Conservation (phyloP, 2,113 vertebrate species). For the Peromyscus californicus region DNA sequence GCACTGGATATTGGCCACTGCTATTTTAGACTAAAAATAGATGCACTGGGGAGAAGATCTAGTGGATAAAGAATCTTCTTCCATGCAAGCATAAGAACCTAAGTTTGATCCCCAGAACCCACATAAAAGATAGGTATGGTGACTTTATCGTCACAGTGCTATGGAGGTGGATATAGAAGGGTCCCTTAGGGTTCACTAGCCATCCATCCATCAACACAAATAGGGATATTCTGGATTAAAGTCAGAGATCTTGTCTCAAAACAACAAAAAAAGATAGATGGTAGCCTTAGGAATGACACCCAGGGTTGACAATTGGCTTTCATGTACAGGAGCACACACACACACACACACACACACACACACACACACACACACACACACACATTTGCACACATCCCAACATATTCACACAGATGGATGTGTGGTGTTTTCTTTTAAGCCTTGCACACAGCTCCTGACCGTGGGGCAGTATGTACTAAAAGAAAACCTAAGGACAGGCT, state of each 20-base stretch:
- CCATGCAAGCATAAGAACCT: neutral
- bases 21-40: neutral
- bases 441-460: neutral
- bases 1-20: neutral
- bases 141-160: neutral
- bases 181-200: neutral
- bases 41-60: neutral
- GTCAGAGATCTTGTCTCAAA: neutral
- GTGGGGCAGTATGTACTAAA: accelerated
- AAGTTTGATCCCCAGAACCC: neutral
- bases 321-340: neutral
- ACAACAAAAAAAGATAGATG: neutral
- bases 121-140: neutral
- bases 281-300: neutral
- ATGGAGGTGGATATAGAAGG: too few species aligned
- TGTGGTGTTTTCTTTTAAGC: neutral
- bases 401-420: neutral
- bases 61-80: neutral
- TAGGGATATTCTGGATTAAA: neutral
- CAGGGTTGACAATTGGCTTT: neutral
- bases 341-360: neutral
- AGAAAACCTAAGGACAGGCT: neutral
- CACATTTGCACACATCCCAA: neutral
- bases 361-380: neutral
- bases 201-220: neutral